Evolutionary conservation across 1,140 invertebrate species (phyloP).

Genomic region (Battus philenor): DNA sequence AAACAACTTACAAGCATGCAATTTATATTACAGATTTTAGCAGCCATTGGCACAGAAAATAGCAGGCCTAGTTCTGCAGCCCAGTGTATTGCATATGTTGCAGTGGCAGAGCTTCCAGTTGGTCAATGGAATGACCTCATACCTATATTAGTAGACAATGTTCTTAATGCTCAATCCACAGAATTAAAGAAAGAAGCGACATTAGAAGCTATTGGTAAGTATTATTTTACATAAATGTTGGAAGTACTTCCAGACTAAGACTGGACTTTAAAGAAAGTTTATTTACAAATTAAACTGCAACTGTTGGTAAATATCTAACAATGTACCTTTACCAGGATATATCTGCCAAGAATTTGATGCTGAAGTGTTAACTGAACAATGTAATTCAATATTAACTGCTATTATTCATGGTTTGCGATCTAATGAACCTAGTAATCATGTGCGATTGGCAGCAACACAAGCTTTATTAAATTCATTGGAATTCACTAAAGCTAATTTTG

Average conservation of each 20-base stretch:
- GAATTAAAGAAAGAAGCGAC: constrained; percentile 97
- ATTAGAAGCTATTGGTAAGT: constrained; percentile 95
- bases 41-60: constrained; percentile 96
- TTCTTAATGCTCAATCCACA: constrained; percentile 89
- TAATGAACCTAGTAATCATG: constrained; percentile 88
- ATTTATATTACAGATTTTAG: constrained; percentile 85
- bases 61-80: constrained; percentile 96
- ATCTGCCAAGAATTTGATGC: constrained; percentile 91
- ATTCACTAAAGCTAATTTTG: constrained; percentile 99
- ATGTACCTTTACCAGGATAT: constrained; percentile 71
- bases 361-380: constrained; percentile 92
- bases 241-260: background rate
- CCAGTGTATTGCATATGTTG: constrained; percentile 99
- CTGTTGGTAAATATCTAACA: background rate
- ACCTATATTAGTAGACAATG: constrained; percentile 90
- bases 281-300: background rate
- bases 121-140: constrained; percentile 92
- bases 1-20: background rate
- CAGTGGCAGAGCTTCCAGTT: constrained; percentile 95
- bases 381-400: constrained; percentile 98
- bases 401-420: constrained; percentile 98
- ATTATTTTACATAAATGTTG: constrained; percentile 1
- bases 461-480: constrained; percentile 98
- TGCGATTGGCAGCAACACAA: constrained; percentile 95
- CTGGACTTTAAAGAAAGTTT: background rate